Base-by-base conservation (phyloP, 2,888 invertebrate genomes). In the Coelogynopora nodosa region DNA sequence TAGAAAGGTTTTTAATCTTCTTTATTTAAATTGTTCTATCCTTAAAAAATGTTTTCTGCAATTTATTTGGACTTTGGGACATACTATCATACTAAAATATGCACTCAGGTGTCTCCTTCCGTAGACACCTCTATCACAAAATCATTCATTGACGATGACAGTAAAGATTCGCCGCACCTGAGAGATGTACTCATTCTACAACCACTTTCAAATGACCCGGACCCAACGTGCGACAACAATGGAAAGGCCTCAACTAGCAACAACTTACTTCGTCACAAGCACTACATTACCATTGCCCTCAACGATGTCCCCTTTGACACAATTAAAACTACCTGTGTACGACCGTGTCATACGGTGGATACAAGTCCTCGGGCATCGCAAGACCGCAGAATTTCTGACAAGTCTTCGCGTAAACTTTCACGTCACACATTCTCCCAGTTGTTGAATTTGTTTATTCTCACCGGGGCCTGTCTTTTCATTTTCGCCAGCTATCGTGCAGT, bases 241-340 rank as follows among this genome's bases (percentile, higher is more conserved):
- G 49, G 49, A 18, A 5, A 18, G 49, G 49, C 5, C 5, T 5
- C 5, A 49, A 18, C 49, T 49, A 18, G 5, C 5, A 18, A 49
- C 49, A 5, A 5, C 49, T 10, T 49, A 5, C 49, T 10, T 67
- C 84, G 31, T 0, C 84, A 84, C 49, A 2, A 49, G n/a, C 84
- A 84, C 49, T 49, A 84, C 49, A 84, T 84, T 0, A 84, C 84
- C 1, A 84, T 84, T 23, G 84, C 84, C 0, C 31, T 84, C 31
- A 84, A 84, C 28, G 84, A 84, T 31, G 84, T 49, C 10, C 84
- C 84, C 5, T 31, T 84, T 30, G 84, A 84, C 31, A 84, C 49
- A 1, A 84, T 84, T 30, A 29, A 31, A 31, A 84, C 84, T 23
- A 84, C 84, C 23, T 84, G 84, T 31, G 31, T 49, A 30, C 31